A percentile compares a stretch with the other conserved stretches of the same genome.
phyloP scores from a whole-genome alignment of 2,888 invertebrate species.

The Drosophila mulleri region DNA sequence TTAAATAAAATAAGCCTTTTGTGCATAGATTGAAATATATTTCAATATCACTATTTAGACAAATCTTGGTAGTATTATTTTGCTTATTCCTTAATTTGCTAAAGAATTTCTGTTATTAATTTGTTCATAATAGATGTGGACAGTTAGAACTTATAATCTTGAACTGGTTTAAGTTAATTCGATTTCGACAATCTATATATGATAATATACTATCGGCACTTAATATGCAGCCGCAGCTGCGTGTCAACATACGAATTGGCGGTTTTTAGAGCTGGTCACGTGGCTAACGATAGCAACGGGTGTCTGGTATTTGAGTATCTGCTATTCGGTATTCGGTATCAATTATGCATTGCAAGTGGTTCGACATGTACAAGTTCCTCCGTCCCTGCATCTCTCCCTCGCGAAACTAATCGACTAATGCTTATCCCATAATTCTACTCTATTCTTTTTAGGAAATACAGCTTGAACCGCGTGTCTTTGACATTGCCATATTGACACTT shows the following conservation, averaged over 20 bases:
- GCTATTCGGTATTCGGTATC: neutral
- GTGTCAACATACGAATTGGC: constrained; percentile 18
- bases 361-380: constrained; percentile 14
- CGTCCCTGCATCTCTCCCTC: neutral
- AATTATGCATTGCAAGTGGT: constrained; percentile 57
- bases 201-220: constrained; percentile 6
- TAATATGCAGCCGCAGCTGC: constrained; percentile 20
- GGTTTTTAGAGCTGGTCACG: constrained; percentile 42
- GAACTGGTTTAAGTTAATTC: neutral
- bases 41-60: too few species aligned
- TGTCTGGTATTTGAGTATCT: neutral
- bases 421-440: constrained; percentile 22
- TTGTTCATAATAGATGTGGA: neutral
- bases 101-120: neutral
- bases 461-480: constrained; percentile 82
- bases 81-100: too few species aligned
- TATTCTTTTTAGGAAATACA: constrained; percentile 82
- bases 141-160: neutral
- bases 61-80: neutral
- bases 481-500: constrained; percentile 83
- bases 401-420: constrained; percentile 31
- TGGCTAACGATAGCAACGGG: constrained; percentile 29
- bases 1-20: too few species aligned
- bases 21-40: too few species aligned
- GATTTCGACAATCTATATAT: neutral